Evolutionary conservation across 2,888 invertebrate genomes (phyloP).

Genomic region (Drosophila anomelani): DNA sequence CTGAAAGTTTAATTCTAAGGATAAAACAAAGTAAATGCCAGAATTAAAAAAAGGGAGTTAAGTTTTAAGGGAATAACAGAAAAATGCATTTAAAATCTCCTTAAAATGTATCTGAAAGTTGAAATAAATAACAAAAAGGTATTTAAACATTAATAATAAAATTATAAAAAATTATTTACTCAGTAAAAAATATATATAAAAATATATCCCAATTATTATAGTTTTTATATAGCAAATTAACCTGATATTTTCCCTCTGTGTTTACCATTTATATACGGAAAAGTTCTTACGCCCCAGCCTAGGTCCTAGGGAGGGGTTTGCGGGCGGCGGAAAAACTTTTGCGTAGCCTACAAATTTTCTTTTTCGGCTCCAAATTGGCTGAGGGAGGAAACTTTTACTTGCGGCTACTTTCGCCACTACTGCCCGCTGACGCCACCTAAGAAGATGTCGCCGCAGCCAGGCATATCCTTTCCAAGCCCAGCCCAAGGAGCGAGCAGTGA

Average conservation of each 20-base stretch:
- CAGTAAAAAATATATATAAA: too few species aligned
- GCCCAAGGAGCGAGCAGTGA: conserved; percentile 58
- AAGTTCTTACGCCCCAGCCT: conserved; percentile 26
- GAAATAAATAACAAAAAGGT: not conserved
- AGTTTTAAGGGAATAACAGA: not conserved
- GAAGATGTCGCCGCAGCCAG: conserved; percentile 24
- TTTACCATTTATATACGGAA: conserved; percentile 16
- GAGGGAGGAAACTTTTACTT: conserved; percentile 68
- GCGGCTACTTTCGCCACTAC: conserved; percentile 67
- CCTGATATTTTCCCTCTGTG: not conserved
- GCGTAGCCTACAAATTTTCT: conserved; percentile 77
- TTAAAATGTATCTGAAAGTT: not conserved
- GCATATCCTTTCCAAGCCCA: not conserved
- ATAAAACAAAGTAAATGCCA: not conserved
- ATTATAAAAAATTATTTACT: too few species aligned
- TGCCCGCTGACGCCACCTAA: not conserved
- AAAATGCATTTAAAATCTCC: not conserved
- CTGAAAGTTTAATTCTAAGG: not conserved
- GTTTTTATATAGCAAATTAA: too few species aligned
- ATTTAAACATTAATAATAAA: not conserved
- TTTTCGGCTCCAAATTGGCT: conserved; percentile 74
- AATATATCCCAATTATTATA: too few species aligned
- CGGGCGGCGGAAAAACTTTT: conserved; percentile 55
- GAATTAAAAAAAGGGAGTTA: not conserved
- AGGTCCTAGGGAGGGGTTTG: conserved; percentile 1